Percentiles rank a stretch among this genome's conserved stretches.
Conservation (phyloP, 2,113 vertebrate species). For the Forbesichthys agassizii region DNA sequence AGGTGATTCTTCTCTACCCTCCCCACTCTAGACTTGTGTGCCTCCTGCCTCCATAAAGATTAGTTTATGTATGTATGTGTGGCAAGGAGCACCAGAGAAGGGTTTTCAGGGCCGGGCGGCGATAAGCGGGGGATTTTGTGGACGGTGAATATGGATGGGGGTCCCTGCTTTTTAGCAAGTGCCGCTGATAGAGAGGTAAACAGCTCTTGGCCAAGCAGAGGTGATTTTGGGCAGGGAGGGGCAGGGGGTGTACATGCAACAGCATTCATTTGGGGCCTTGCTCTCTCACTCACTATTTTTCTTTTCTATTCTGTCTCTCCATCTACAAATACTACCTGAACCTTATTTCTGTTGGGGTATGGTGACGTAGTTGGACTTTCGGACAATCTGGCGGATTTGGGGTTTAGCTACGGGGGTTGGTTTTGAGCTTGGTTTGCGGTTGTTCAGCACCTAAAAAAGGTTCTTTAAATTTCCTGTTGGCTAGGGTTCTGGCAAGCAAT, state of each 20-base stretch:
- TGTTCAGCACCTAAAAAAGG: conserved; percentile 27
- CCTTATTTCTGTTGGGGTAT: background rate
- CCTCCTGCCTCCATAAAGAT: conserved; percentile 78
- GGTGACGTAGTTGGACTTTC: conserved; percentile 3
- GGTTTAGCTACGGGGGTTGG: conserved; percentile 10
- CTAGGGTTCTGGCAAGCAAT: too few species aligned
- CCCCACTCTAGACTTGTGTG: conserved; percentile 63
- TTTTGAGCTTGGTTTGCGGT: conserved; percentile 27
- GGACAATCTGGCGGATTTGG: conserved; percentile 47
- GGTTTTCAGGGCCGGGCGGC: conserved; percentile 72
- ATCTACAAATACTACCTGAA: conserved; percentile 62
- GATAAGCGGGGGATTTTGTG: conserved; percentile 83
- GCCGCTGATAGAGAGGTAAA: conserved; percentile 81
- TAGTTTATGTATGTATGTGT: conserved; percentile 82
- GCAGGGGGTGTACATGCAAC: conserved; percentile 61
- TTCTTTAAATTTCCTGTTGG: background rate
- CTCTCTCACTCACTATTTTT: conserved; percentile 12
- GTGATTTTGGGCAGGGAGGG: background rate
- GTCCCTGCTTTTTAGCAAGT: conserved; percentile 68
- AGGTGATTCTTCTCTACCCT: conserved; percentile 79
- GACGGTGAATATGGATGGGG: conserved; percentile 81
- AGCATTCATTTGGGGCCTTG: conserved; percentile 72
- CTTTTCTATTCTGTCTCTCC: conserved; percentile 46
- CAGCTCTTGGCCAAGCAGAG: conserved; percentile 74
- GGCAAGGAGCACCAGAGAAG: conserved; percentile 67